phyloP scores from a whole-genome alignment of 1,140 invertebrate genomes.

The Drosophila tristis region DNA sequence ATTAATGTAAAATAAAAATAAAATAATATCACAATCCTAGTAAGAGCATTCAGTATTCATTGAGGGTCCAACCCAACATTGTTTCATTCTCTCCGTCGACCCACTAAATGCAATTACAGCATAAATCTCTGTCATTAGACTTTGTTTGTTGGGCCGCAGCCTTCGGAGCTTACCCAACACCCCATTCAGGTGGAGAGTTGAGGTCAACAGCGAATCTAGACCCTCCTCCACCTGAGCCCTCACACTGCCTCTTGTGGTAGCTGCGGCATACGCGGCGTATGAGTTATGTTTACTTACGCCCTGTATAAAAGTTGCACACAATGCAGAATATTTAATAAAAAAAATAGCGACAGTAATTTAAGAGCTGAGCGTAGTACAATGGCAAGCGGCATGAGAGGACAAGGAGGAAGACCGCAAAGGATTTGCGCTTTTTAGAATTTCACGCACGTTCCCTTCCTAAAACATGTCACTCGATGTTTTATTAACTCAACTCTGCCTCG shows the following conservation, averaged over 20 bases:
- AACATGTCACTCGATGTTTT: constrained; percentile 73
- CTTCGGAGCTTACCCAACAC: constrained; percentile 23
- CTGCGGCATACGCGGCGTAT: constrained; percentile 55
- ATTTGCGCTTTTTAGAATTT: constrained; percentile 57
- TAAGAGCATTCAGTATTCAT: constrained; percentile 36
- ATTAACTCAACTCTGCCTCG: constrained; percentile 60
- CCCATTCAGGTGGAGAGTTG: constrained; percentile 20
- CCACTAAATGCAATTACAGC: constrained; percentile 77
- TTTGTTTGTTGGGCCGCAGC: constrained; percentile 66
- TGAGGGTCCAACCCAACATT: not conserved
- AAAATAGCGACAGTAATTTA: constrained; percentile 51
- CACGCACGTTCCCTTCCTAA: constrained; percentile 55
- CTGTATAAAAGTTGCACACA: constrained; percentile 36
- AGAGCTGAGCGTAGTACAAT: constrained; percentile 41
- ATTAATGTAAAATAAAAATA: too few relatives aligned
- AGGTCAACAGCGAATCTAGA: constrained; percentile 27
- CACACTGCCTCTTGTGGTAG: constrained; percentile 47
- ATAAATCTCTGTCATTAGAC: constrained; percentile 82
- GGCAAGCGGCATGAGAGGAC: not conserved
- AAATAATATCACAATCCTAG: not conserved
- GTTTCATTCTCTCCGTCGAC: constrained; percentile 13
- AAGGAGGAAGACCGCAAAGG: constrained; percentile 21
- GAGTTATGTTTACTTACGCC: constrained; percentile 57
- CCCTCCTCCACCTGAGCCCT: not conserved
- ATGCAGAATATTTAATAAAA: constrained; percentile 53